Evolutionary conservation across 2,888 invertebrate species (phyloP).

Genomic region (Sarcophaga carnaria): DNA sequence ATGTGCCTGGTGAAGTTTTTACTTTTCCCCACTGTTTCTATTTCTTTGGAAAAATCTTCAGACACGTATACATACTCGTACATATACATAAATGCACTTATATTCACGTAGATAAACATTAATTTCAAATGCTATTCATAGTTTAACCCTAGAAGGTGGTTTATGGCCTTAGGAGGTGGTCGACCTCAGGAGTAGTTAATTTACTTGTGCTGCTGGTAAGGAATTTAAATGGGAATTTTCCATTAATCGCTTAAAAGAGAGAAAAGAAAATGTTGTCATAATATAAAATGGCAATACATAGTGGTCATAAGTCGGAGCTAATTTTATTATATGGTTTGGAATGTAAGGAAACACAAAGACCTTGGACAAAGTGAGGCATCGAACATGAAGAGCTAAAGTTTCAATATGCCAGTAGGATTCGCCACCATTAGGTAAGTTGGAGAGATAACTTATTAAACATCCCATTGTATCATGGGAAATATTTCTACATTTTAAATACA

Average conservation of each 20-base stretch:
- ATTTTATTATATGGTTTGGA: too few relatives aligned
- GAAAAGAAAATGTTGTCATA: background rate
- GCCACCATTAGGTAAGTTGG: too few relatives aligned
- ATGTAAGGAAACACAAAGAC: too few relatives aligned
- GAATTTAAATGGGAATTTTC: background rate
- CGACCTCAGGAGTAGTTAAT: conserved; percentile 14
- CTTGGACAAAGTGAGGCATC: too few relatives aligned
- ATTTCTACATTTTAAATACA: too few relatives aligned
- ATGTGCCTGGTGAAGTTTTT: conserved; percentile 24
- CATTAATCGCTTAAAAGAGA: background rate
- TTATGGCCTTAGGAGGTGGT: background rate
- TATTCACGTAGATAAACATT: background rate
- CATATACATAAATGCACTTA: background rate
- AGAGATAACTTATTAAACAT: too few relatives aligned
- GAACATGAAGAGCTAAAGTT: too few relatives aligned
- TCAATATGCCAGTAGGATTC: too few relatives aligned
- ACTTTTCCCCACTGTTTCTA: background rate
- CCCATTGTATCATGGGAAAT: too few relatives aligned
- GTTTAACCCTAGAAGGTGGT: background rate
- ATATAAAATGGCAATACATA: too few relatives aligned
- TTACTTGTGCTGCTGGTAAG: conserved; percentile 18
- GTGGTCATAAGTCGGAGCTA: too few relatives aligned
- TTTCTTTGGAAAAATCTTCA: background rate
- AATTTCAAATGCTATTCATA: background rate
- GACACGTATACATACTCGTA: background rate